phyloP scores from a whole-genome alignment of 2,113 vertebrate genomes.

The Dicerorhinus sumatrensis region DNA sequence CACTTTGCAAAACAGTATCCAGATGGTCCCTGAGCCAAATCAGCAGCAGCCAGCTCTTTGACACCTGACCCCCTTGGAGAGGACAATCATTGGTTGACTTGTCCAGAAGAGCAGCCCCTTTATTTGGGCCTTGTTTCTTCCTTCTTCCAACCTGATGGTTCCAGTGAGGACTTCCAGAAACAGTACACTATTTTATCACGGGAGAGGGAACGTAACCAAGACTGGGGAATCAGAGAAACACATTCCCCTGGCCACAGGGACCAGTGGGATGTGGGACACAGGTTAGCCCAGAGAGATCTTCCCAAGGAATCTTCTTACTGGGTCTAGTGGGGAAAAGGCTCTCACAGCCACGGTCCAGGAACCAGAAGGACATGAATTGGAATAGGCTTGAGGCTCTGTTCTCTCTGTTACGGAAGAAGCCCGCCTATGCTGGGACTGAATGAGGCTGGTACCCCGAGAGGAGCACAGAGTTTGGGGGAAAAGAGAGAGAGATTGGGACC shows the following conservation, averaged over 20 bases:
- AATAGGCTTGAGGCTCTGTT: neutral
- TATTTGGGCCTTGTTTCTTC: neutral
- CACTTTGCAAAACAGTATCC: neutral
- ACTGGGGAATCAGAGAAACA: neutral
- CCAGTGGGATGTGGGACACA: neutral
- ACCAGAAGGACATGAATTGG: neutral
- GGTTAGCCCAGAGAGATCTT: neutral
- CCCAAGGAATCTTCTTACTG: neutral
- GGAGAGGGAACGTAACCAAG: rapidly evolving
- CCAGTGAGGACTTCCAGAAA: neutral
- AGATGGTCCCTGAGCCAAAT: too few relatives aligned
- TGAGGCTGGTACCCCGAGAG: neutral
- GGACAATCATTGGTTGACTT: neutral
- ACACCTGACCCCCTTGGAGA: rapidly evolving
- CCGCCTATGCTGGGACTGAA: too few relatives aligned
- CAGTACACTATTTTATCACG: neutral
- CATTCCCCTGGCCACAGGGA: neutral
- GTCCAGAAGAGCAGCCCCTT: neutral
- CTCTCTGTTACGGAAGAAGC: neutral
- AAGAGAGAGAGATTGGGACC: too few relatives aligned
- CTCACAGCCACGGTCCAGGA: too few relatives aligned
- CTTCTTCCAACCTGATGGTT: neutral
- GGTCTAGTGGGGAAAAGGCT: neutral
- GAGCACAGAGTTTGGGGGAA: neutral
- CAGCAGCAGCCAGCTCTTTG: too few relatives aligned